Base-by-base conservation (phyloP, 1,140 invertebrate species). In the Lordiphosa clarofinis region DNA sequence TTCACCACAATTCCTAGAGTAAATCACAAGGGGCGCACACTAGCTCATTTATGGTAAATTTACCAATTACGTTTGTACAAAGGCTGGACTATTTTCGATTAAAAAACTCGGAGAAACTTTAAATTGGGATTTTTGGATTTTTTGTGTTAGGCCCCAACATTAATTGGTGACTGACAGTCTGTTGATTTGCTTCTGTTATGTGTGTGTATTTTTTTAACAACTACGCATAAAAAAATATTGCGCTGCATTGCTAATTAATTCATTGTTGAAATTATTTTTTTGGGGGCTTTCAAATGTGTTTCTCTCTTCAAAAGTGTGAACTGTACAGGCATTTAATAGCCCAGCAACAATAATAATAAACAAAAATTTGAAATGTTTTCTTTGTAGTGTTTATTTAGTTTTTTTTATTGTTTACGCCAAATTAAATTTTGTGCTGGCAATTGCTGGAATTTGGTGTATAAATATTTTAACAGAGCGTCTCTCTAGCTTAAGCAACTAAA, bases 221-320 rank as follows among this genome's bases (percentile, higher is more conserved):
- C 50, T n/a, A 38, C 12, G 15, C 33, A 28, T 59, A 73, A 68
- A 73, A 61, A 73, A 74, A 73, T 63, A 36, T 58, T 48, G 35
- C 71, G 55, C 53, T 67, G 44, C 47, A 56, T 38, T 76, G 75
- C 59, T 82, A 81, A 81, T 81, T 81, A 72, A 81, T 81, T 82
- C 75, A 70, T 79, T 53, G 69, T 56, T 39, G 39, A 50, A 55
- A 66, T 31, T 43, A 66, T 59, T 72, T 75, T 61, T 70, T 54
- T 68, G 47, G 47, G 28, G 31, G 5, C 12, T 6, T 24, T 4
- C 15, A 15, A 15, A 15, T 15, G 15, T 4, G 13, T 24, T 10
- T 44, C n/a, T 31, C 0, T 40, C 21, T 33, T 57, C 57, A 43
- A 48, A 33, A 48, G 61, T 64, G 61, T 53, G 36, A 64, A 53